Conservation (phyloP, 2,888 invertebrate species). For the Lumbricus terrestris region DNA sequence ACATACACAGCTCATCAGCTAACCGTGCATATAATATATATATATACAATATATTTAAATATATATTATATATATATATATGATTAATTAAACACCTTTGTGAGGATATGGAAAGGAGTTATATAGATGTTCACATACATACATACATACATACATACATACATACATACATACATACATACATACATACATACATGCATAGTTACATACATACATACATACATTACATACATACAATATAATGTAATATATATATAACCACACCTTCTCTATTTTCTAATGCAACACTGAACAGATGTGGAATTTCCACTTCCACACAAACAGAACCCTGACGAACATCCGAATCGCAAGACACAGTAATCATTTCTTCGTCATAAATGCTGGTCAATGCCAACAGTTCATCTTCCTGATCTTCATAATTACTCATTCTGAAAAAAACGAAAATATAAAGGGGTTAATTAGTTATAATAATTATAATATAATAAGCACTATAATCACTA, state of each 20-base stretch:
- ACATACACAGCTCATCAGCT: no score
- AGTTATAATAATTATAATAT: background rate
- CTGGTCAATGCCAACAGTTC: conserved; percentile 53
- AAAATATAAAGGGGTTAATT: no score
- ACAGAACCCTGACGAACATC: background rate
- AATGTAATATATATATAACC: background rate
- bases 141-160: background rate
- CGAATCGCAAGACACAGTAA: background rate
- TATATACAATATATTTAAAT: no score
- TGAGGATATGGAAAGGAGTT: no score
- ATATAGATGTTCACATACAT: no score
- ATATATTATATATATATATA: no score
- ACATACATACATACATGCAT: background rate
- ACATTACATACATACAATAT: background rate
- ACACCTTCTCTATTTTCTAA: background rate
- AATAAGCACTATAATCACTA: background rate
- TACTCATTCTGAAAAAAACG: conserved; percentile 33
- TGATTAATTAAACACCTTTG: no score
- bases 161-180: background rate
- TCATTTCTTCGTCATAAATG: conserved; percentile 50
- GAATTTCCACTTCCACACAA: background rate
- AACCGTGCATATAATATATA: no score
- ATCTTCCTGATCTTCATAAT: conserved; percentile 54
- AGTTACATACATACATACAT: no score
- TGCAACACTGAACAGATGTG: background rate